Conservation (phyloP, 1,140 invertebrate species). For the Drosophila grimshawi region DNA sequence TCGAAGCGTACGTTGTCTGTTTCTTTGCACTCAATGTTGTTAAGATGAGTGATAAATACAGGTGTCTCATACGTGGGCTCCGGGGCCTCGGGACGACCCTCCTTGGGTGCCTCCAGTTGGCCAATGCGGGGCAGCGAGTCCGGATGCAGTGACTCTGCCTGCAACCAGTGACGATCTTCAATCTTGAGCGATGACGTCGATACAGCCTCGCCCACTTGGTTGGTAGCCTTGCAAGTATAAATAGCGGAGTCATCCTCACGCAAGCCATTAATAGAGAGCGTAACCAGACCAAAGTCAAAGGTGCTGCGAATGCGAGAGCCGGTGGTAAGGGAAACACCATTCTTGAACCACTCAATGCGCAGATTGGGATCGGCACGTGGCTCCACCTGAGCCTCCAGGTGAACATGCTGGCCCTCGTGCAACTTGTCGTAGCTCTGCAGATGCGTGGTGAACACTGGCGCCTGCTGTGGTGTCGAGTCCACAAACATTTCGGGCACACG, state of each 20-base stretch:
- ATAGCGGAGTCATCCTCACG: conserved; percentile 96
- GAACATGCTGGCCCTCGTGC: conserved; percentile 94
- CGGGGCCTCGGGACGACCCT: conserved; percentile 87
- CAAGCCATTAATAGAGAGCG: conserved; percentile 93
- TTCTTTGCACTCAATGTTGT: conserved; percentile 95
- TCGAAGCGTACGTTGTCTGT: conserved; percentile 97
- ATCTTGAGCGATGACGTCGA: conserved; percentile 96
- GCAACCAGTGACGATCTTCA: conserved; percentile 93
- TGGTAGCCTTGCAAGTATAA: conserved; percentile 97
- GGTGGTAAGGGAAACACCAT: conserved; percentile 93
- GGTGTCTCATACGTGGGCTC: conserved; percentile 93
- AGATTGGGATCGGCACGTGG: conserved; percentile 98
- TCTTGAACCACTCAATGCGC: conserved; percentile 96
- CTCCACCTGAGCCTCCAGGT: conserved; percentile 97
- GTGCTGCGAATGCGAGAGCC: conserved; percentile 94
- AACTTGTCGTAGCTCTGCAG: conserved; percentile 94
- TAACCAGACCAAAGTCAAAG: conserved; percentile 97
- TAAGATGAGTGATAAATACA: conserved; percentile 95
- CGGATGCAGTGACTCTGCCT: conserved; percentile 95
- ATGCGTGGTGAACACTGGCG: conserved; percentile 96
- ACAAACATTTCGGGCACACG: conserved; percentile 93
- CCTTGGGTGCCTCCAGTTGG: conserved; percentile 92
- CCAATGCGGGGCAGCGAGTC: conserved; percentile 95
- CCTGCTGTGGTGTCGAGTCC: conserved; percentile 92
- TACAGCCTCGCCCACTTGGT: conserved; percentile 95